Evolutionary conservation across 1,140 invertebrate species (phyloP), one percentile per base, ranked within the genome.

Genomic region (Drosophila funebris): DNA sequence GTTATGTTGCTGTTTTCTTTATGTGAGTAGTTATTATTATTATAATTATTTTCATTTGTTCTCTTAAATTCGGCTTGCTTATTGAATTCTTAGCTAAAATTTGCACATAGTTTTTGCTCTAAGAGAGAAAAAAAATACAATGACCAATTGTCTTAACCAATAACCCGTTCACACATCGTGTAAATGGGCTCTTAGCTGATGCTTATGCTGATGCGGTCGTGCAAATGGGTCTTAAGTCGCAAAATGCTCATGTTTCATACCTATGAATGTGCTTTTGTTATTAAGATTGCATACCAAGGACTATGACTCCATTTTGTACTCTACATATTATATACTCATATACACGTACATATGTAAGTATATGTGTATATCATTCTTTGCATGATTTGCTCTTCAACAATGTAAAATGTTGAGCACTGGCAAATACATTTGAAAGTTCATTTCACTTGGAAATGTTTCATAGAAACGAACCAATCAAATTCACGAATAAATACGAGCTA

Each of bases 41-140:
- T 22, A 16, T 48, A 13, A 9, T 24, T 36, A 41, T 16, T 33
- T 27, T 37, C 6, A 24, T 18, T 39, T 48, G 9, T 56, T 46
- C 29, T 31, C 11, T 77, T 87, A 87, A 87, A 87, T 87, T 87
- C 82, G 82, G 82, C 75, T 87, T 85, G 74, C 36, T 63, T 63
- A 52, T 60, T 29, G 9, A 58, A 43, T 31, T 68, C 57, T 66
- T 50, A 57, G 52, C 60, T 39, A 50, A 61, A 20, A 31, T 48
- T 39, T 27, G 41, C 64, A 33, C 37, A 27, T 37, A 53, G 27
- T 41, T n/a, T 54, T 43, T 41, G 18, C 16, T 50, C 43, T 29
- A 69, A 18, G 24, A 33, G 4, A 57, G 18, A 37, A 64, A 31
- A 57, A 57, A 50, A 27, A 60, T 16, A 14, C 8, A 18, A 37